Evolutionary conservation across 2,888 invertebrate genomes (phyloP).

Genomic region (Aphrophora alni): DNA sequence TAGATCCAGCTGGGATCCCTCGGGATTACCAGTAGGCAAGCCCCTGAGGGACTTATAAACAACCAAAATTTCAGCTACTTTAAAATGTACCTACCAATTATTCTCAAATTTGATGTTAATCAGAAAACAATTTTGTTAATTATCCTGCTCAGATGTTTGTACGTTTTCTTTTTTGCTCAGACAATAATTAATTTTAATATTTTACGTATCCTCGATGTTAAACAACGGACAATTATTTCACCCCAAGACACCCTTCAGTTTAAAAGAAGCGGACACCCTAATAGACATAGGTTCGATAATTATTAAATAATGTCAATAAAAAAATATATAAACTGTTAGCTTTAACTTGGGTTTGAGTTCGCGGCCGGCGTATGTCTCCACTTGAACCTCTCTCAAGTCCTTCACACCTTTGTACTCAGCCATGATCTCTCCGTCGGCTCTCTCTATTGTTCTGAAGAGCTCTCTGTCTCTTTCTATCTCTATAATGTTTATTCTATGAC

Average conservation of each 20-base stretch:
- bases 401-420: background rate
- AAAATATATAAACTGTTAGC: background rate
- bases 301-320: background rate
- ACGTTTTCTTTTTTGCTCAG: too few relatives aligned
- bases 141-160: too few relatives aligned
- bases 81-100: too few relatives aligned
- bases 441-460: background rate
- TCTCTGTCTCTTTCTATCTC: background rate
- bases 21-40: too few relatives aligned
- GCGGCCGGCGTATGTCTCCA: background rate
- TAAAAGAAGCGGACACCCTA: background rate
- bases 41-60: too few relatives aligned
- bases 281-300: background rate
- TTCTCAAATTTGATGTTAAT: too few relatives aligned
- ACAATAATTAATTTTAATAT: too few relatives aligned
- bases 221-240: too few relatives aligned
- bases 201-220: too few relatives aligned
- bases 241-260: background rate
- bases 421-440: constrained; percentile 5
- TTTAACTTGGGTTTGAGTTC: background rate
- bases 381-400: background rate
- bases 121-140: too few relatives aligned
- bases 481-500: background rate
- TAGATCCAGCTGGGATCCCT: too few relatives aligned
- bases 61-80: too few relatives aligned